phyloP scores from a whole-genome alignment of 2,113 vertebrate species.

The Corythoichthys intestinalis region DNA sequence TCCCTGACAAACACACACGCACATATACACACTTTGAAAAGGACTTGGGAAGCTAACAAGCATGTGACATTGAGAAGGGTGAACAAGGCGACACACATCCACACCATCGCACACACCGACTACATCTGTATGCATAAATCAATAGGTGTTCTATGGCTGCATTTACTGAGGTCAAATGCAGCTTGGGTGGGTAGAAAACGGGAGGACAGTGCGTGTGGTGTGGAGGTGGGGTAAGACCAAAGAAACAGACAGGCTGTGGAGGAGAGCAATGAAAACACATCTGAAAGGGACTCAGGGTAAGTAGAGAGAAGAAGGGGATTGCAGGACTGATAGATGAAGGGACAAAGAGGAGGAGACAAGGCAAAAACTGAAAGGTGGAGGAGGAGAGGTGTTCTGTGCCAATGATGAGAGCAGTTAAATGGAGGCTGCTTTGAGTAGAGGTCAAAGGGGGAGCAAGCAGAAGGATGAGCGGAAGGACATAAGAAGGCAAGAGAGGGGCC shows the following conservation, averaged over 20 bases:
- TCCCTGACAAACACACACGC: constrained; percentile 13
- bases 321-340: constrained; percentile 1
- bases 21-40: constrained; percentile 28
- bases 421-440: constrained; percentile 24
- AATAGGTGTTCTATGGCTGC: constrained; percentile 52
- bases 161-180: constrained; percentile 56
- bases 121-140: constrained; percentile 62
- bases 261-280: constrained; percentile 38
- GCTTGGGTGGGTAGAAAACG: constrained; percentile 46
- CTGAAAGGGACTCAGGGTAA: constrained; percentile 29
- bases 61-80: constrained; percentile 63
- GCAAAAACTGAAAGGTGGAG: background rate
- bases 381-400: constrained; percentile 7
- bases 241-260: constrained; percentile 19
- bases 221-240: constrained; percentile 15
- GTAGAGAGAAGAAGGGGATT: constrained; percentile 8
- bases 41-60: constrained; percentile 46
- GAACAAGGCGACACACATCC: constrained; percentile 28
- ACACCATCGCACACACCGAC: constrained; percentile 17
- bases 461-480: constrained; percentile 32
- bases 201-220: constrained; percentile 24
- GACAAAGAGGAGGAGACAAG: constrained; percentile 10
- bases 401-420: constrained; percentile 15
- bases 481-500: constrained; percentile 18
- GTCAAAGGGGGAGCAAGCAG: constrained; percentile 42